A percentile compares a stretch with the other conserved stretches of the same genome.
These are phyloP conservation scores for Dicrurus megarhynchus DNA, from an alignment of 2,113 vertebrate genomes.

Conservation along the genomic window DNA sequence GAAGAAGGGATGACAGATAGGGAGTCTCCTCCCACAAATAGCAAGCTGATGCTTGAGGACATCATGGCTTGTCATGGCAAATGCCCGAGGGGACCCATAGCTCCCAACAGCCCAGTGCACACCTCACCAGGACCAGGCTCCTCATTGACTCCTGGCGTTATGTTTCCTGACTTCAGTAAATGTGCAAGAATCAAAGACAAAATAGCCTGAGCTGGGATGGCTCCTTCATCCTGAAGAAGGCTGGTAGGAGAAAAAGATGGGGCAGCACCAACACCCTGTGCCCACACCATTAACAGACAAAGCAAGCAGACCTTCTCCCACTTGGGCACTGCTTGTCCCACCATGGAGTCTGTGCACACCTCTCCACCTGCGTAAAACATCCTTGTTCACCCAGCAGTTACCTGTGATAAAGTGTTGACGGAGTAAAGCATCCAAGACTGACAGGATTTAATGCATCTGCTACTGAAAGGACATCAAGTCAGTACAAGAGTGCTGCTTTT, in stretches of 20 bases:
- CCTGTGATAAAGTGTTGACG: not conserved
- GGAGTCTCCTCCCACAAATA: not conserved
- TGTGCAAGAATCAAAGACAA: not conserved
- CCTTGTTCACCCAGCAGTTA: accelerated
- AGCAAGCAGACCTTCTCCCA: not conserved
- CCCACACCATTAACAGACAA: too few relatives aligned
- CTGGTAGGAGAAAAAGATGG: not conserved
- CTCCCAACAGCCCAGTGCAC: not conserved
- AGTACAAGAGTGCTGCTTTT: not conserved
- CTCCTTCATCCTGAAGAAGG: not conserved
- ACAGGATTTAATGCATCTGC: not conserved
- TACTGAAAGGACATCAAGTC: accelerated
- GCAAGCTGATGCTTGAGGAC: not conserved
- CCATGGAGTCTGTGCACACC: not conserved
- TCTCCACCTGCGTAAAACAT: not conserved
- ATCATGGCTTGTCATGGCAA: accelerated
- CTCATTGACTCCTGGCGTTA: not conserved
- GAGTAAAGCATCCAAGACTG: not conserved
- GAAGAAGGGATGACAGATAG: not conserved
- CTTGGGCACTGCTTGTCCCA: too few relatives aligned
- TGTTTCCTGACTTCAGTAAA: not conserved
- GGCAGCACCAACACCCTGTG: not conserved
- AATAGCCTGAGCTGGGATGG: not conserved
- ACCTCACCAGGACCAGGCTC: not conserved
- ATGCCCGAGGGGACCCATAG: accelerated